These are phyloP conservation scores for Norana najaformis DNA, from an alignment of 2,888 invertebrate species.

Conservation along the genomic window DNA sequence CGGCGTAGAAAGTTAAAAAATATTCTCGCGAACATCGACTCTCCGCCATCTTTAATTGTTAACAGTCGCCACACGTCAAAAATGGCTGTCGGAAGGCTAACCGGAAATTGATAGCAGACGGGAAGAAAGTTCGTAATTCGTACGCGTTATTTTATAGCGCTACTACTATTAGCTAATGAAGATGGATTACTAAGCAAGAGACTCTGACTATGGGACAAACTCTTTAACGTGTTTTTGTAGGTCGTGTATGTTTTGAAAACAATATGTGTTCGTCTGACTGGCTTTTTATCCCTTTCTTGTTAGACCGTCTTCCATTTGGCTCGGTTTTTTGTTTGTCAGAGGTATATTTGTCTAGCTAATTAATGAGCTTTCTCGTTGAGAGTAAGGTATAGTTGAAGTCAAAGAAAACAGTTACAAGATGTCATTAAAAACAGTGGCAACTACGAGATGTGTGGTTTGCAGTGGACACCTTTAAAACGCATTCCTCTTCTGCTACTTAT, in stretches of 20 bases:
- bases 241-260: background rate
- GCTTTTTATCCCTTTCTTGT: background rate
- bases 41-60: background rate
- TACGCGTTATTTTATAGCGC: background rate
- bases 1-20: background rate
- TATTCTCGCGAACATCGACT: background rate
- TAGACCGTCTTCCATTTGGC: background rate
- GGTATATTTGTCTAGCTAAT: background rate
- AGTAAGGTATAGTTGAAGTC: too few relatives aligned
- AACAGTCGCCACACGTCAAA: background rate
- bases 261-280: background rate
- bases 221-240: background rate
- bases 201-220: background rate
- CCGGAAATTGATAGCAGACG: background rate
- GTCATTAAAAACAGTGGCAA: background rate
- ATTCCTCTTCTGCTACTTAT: too few relatives aligned
- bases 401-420: too few relatives aligned
- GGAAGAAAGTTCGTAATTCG: background rate
- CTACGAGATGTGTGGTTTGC: too few relatives aligned
- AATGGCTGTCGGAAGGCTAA: too few relatives aligned
- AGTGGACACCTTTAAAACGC: too few relatives aligned
- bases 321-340: background rate
- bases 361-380: background rate
- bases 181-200: too few relatives aligned
- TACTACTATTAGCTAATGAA: background rate